Percentiles rank a stretch among this genome's conserved stretches.
Evolutionary conservation across 53 echinoderm and acorn worm genomes (phyloP).

Genomic region (Luidia sarsii): DNA sequence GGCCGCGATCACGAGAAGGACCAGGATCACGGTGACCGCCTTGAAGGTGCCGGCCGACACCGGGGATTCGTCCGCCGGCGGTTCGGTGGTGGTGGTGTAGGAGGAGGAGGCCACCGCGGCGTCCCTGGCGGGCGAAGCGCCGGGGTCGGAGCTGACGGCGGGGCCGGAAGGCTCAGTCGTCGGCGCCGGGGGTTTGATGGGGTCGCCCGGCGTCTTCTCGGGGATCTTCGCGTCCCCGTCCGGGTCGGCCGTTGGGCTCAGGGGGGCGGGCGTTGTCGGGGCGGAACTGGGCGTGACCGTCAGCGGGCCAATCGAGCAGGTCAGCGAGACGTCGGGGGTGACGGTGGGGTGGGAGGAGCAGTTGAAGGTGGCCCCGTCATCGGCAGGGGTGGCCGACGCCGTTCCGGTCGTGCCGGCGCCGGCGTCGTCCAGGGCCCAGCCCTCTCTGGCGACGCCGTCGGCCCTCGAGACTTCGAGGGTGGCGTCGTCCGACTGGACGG

Average conservation of each 20-base stretch:
- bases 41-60: neutral
- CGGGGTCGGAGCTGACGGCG: too few species aligned
- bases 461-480: neutral
- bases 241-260: neutral
- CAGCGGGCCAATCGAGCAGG: slow-evolving; percentile 8
- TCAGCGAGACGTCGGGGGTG: neutral
- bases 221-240: neutral
- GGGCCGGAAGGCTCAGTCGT: too few species aligned
- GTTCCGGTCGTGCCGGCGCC: neutral
- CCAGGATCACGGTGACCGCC: neutral
- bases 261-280: neutral
- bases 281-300: neutral
- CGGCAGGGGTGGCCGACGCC: neutral
- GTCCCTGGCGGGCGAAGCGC: too few species aligned
- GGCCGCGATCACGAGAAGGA: neutral
- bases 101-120: neutral
- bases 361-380: neutral
- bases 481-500: neutral
- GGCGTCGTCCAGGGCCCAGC: neutral
- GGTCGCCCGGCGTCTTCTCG: neutral
- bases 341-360: neutral
- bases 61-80: too few species aligned
- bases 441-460: too few species aligned
- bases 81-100: neutral
- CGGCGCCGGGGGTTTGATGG: neutral